phyloP scores from a whole-genome alignment of 2,888 invertebrate species.

The Leistus spinibarbis region DNA sequence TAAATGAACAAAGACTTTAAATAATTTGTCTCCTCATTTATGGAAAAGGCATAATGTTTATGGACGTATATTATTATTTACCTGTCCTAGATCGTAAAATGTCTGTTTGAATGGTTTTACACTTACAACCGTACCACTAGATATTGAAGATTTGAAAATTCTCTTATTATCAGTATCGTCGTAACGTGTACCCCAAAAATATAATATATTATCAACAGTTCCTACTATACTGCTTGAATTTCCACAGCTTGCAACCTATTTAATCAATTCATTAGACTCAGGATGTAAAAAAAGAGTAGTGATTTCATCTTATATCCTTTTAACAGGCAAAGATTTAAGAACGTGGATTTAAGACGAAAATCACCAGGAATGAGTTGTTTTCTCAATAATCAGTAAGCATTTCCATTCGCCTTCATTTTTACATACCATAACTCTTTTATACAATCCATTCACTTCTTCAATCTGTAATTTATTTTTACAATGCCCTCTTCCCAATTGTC shows the following conservation, averaged over 20 bases:
- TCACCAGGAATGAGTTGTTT: neutral
- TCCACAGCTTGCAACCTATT: conserved; percentile 67
- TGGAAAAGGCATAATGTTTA: too few relatives aligned
- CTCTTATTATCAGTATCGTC: conserved; percentile 50
- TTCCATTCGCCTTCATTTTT: neutral
- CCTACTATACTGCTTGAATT: conserved; percentile 69
- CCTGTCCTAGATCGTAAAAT: conserved; percentile 21
- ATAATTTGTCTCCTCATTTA: neutral
- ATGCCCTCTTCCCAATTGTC: conserved; percentile 63
- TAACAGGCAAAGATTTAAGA: conserved; percentile 15
- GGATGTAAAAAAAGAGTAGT: too few relatives aligned
- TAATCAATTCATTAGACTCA: neutral
- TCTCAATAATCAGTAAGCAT: conserved; percentile 4
- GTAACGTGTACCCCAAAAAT: conserved; percentile 70
- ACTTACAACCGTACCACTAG: conserved; percentile 3
- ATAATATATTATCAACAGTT: conserved; percentile 69
- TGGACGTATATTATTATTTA: neutral
- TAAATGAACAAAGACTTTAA: too few relatives aligned
- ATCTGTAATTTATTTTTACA: conserved; percentile 49
- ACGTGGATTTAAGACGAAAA: conserved; percentile 20
- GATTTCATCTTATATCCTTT: too few relatives aligned
- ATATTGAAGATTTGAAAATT: conserved; percentile 13
- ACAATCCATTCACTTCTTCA: conserved; percentile 49
- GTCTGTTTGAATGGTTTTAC: conserved; percentile 24
- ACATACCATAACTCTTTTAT: conserved; percentile 49